Base-by-base conservation (phyloP, 2,797 vertebrate species). In the Pyrocephalus nanus region DNA sequence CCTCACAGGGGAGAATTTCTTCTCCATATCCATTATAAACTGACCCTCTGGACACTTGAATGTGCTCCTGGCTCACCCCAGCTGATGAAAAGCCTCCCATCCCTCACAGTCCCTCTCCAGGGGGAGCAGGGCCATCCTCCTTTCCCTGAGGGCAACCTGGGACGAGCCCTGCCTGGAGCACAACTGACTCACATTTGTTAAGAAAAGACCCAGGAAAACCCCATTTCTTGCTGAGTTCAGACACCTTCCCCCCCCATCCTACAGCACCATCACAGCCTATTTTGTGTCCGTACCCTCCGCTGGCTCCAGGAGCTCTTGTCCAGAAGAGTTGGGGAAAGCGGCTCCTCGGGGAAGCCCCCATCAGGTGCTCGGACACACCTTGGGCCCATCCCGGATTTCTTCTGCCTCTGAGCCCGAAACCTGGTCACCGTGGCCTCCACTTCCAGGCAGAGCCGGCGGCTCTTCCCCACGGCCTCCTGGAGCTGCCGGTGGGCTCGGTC, bases 381-480 rank as follows among this genome's bases (percentile, higher is more conserved):
- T 43, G 88, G 69, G 57, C 88, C 73, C 53, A 26, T 2, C 0
- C 15, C 45, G 11, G 96, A 38, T 27, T 91, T 97, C 92, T 38
- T 98, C 5, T 97, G 96, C 91, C 98, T 98, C 96, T 98, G 97
- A 0, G 98, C 98, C 51, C 98, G 97, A 91, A 99, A 99, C 26
- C 58, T 97, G 21, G 98, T 95, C 40, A 99, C 95, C 3, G 98
- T 98, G 25, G 98, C 98, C 93, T 99, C 99, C 96, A 99, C 97
- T 89, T 99, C 98, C 93, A 99, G 97, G 54, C 98, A 98, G 82
- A 98, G 98, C 1, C 98, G 97, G 19, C 99, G 95, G 94, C 98
- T 98, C 95, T 94, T 98, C 93, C 97, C 98, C 95, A 98, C 95
- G 2, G 98, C 98, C 4, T 98, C 98, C 96, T 98, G 98, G 30